Base-by-base conservation (phyloP, 1,140 invertebrate species). In the Drosophila ohnishii region DNA sequence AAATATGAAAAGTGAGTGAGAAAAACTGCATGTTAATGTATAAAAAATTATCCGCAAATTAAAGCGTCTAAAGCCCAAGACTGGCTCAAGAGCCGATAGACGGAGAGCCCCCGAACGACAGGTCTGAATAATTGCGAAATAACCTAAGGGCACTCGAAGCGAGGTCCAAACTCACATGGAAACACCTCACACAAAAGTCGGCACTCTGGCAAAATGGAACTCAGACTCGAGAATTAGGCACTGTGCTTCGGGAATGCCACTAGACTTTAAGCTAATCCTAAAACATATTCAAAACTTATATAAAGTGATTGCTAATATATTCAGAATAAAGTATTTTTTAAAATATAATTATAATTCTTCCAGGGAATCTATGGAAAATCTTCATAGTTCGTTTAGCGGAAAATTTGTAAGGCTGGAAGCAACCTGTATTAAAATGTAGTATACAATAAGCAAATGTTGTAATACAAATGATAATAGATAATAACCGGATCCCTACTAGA, bases 21-120 rank as follows among this genome's bases (percentile, higher is more conserved):
- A 72, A 86, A 85, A 86, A 86, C 63, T 86, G 82, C 82, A 87
- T 63, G 84, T 81, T 86, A 86, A 86, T 87, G 82, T 64, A 47
- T 87, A 79, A 73, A 82, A 86, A 77, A 87, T 87, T 83, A 86
- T 88, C 84, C 67, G 67, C 80, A 86, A 86, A 86, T 83, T 81
- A 77, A 86, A 87, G 78, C 75, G 78, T 69, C 75, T 69, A 87
- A 79, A 75, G 75, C 65, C 59, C 19, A 66, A 84, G 59, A 63
- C 51, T 62, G 56, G 39, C 76, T 63, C 62, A 62, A 69, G 34
- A 48, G 61, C 65, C 47, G 69, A 64, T 56, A 57, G 40, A 55
- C 72, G 34, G 14, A 65, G 51, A 58, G 28, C n/a, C 64, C 48
- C 53, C 40, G 39, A 37, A 53, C 45, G 55, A 67, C 78, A 76